Evolutionary conservation across 2,888 invertebrate genomes (phyloP).

Genomic region (Tenthredo mesomela): DNA sequence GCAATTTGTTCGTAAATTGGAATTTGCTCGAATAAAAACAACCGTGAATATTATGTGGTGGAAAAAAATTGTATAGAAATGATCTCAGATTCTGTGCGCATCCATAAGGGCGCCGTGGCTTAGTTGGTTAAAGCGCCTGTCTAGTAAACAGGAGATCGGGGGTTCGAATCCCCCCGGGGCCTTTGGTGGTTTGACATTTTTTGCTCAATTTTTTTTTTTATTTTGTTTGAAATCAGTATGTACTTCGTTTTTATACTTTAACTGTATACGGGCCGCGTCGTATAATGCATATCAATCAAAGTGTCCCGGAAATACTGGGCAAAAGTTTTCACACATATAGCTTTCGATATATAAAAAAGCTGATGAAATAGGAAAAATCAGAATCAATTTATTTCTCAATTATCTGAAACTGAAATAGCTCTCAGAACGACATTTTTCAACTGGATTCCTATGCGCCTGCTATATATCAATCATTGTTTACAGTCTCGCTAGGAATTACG

Average conservation of each 20-base stretch:
- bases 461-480: neutral
- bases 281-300: neutral
- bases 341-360: neutral
- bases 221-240: neutral
- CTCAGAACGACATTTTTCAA: neutral
- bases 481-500: neutral
- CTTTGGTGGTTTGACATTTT: conserved; percentile 66
- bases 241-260: neutral
- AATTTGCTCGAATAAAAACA: neutral
- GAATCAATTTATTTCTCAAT: neutral
- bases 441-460: neutral
- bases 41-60: neutral
- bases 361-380: neutral
- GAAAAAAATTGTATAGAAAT: neutral
- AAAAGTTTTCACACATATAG: neutral
- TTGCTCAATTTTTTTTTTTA: neutral
- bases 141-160: conserved; percentile 87
- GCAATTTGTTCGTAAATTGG: neutral
- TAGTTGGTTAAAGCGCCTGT: conserved; percentile 90
- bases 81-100: neutral
- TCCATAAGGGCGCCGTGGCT: conserved; percentile 84
- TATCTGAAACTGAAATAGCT: neutral
- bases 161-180: conserved; percentile 85
- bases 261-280: neutral
- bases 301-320: neutral